Conservation (phyloP, 2,888 invertebrate species). For the Trissonchulus sp. region DNA sequence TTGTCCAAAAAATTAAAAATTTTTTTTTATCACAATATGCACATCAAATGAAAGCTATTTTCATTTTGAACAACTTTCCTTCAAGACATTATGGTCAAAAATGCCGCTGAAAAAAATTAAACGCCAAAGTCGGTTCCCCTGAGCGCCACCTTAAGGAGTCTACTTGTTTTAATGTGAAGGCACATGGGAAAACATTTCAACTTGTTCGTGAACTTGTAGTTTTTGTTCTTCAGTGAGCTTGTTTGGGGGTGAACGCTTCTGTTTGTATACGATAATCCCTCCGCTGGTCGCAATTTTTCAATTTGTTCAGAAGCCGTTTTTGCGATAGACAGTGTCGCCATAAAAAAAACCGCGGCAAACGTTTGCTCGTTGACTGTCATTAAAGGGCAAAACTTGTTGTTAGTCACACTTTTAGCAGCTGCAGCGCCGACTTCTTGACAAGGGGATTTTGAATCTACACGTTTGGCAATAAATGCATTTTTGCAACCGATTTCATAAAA, state of each 20-base stretch:
- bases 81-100: too few relatives aligned
- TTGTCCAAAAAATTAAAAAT: too few relatives aligned
- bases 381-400: not conserved
- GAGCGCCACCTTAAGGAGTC: too few relatives aligned
- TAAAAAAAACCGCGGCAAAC: not conserved
- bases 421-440: not conserved
- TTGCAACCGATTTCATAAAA: too few relatives aligned
- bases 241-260: not conserved
- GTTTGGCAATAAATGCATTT: not conserved
- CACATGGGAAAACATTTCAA: constrained; percentile 8
- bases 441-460: not conserved
- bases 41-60: too few relatives aligned
- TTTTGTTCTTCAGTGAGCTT: not conserved
- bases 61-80: too few relatives aligned
- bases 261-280: not conserved
- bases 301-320: not conserved
- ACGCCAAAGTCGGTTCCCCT: too few relatives aligned
- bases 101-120: too few relatives aligned
- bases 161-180: constrained; percentile 24
- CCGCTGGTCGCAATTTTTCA: not conserved
- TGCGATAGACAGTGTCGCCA: not conserved
- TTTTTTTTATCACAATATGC: too few relatives aligned
- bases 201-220: not conserved
- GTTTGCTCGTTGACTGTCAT: not conserved
- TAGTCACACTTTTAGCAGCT: not conserved